Evolutionary conservation across 2,888 invertebrate species (phyloP), one percentile per base, ranked within the genome.

Genomic region (Amphipyra tragopoginis): DNA sequence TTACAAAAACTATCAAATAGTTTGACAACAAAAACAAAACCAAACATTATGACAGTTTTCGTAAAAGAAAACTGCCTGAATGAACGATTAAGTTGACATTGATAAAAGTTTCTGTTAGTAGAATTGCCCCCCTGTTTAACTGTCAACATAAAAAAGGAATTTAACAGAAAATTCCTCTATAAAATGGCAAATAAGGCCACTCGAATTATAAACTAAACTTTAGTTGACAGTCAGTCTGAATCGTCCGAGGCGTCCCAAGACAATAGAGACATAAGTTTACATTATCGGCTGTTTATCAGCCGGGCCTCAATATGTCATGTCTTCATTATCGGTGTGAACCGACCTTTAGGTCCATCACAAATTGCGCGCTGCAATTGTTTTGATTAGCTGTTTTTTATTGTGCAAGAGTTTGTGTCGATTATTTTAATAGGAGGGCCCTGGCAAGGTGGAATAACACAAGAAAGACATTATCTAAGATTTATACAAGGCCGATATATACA

Each of bases 271-370:
- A 89, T 88, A 86, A 84, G 79, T 87, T 84, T 81, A 82, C 82
- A 87, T 87, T 92, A 92, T 90, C 89, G 79, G 75, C 70, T 82
- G 79, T 84, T 86, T 89, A 88, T 89, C 87, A 81, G 56, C 61
- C 72, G 81, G 85, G 73, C 89, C 90, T 90, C 91, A 89, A 93
- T 93, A 86, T 88, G 91, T 90, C 93, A 88, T 88, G 91, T 91
- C 87, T 90, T 84, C 83, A 90, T 92, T 89, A 90, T 89, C 86
- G 84, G 85, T 87, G 86, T 82, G 82, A 79, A 79, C 66, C 75
- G 85, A 87, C 87, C 87, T 87, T 85, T 86, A 72, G 40, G 65
- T 62, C 64, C 66, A 52, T 39, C 42, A 34, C 57, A 61, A 69
- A 72, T 70, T 62, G 72, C 53, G 42, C 10, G 10, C 60, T 51